These are phyloP conservation scores for western clawed frog (Xenopus tropicalis) DNA, from an alignment of 2,113 vertebrate genomes.

Conservation along the genomic window DNA sequence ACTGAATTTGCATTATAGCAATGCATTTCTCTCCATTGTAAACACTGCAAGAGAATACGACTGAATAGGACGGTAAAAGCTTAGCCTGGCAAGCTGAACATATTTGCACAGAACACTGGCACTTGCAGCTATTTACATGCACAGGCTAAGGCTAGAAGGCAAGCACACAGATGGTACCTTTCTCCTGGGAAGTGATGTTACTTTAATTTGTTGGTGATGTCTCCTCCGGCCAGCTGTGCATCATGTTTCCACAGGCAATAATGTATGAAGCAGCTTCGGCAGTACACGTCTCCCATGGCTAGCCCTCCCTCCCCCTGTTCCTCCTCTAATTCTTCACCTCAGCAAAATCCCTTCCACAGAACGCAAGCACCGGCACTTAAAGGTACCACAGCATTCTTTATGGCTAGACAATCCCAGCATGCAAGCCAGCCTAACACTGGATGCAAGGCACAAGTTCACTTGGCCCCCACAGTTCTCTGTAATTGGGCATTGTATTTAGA, in stretches of 20 bases:
- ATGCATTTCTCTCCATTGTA: no score
- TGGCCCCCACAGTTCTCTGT: conserved; percentile 14
- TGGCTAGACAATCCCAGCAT: conserved; percentile 30
- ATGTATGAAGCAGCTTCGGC: neutral
- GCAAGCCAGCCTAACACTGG: conserved; percentile 23
- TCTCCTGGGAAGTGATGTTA: conserved; percentile 3
- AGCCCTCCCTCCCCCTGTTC: neutral
- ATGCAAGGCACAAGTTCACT: conserved; percentile 15
- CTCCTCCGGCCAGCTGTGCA: neutral
- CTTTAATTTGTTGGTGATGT: neutral
- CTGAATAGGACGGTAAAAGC: no score
- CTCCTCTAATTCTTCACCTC: conserved; percentile 27
- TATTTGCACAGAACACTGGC: no score
- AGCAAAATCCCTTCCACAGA: conserved; percentile 28
- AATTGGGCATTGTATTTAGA: conserved; percentile 38
- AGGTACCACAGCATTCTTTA: conserved; percentile 28
- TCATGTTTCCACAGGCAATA: neutral
- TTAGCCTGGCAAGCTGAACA: no score
- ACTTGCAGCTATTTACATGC: no score
- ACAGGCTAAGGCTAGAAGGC: neutral
- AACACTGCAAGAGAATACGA: no score
- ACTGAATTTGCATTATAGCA: no score
- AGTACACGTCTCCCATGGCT: neutral
- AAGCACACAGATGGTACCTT: conserved; percentile 1
- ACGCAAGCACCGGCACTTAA: conserved; percentile 7